Percentiles rank a stretch among this genome's conserved stretches.
These are phyloP conservation scores for Bombus balteatus DNA, from an alignment of 1,140 invertebrate genomes.

Conservation along the genomic window DNA sequence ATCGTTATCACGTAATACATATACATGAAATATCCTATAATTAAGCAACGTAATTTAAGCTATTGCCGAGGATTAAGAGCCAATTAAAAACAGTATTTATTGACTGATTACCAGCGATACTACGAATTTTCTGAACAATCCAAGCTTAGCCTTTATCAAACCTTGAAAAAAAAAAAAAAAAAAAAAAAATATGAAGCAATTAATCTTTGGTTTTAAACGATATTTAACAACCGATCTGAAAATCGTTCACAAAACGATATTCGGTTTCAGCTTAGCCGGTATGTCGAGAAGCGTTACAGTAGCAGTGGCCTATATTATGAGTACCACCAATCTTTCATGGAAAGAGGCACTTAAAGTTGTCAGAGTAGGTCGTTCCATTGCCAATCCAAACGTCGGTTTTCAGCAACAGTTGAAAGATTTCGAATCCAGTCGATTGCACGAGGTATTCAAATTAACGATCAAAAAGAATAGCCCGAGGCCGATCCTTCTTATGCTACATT, in stretches of 20 bases:
- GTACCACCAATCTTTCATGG: slow-evolving; percentile 94
- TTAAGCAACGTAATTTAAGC: no score
- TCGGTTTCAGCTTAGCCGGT: slow-evolving; percentile 90
- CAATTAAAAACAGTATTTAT: no score
- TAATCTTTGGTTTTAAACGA: neutral
- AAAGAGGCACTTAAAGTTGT: slow-evolving; percentile 97
- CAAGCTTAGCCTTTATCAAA: neutral
- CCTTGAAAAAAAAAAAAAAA: neutral
- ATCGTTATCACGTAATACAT: no score
- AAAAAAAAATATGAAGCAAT: neutral
- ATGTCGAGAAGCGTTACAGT: slow-evolving; percentile 98
- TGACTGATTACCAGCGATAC: no score
- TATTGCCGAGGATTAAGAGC: no score
- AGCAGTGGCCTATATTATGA: slow-evolving; percentile 97
- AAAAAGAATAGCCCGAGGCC: neutral
- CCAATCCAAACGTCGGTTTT: slow-evolving; percentile 98
- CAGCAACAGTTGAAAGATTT: slow-evolving; percentile 97
- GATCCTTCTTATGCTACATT: neutral
- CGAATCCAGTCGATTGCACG: slow-evolving; percentile 90
- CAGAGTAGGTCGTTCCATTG: slow-evolving; percentile 92
- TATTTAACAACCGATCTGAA: neutral
- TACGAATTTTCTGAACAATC: no score
- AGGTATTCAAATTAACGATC: slow-evolving; percentile 83
- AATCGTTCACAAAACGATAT: slow-evolving; percentile 4
- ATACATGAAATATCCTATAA: no score